Evolutionary conservation across 2,113 vertebrate genomes (phyloP).

Genomic region (Syrmaticus mikado): DNA sequence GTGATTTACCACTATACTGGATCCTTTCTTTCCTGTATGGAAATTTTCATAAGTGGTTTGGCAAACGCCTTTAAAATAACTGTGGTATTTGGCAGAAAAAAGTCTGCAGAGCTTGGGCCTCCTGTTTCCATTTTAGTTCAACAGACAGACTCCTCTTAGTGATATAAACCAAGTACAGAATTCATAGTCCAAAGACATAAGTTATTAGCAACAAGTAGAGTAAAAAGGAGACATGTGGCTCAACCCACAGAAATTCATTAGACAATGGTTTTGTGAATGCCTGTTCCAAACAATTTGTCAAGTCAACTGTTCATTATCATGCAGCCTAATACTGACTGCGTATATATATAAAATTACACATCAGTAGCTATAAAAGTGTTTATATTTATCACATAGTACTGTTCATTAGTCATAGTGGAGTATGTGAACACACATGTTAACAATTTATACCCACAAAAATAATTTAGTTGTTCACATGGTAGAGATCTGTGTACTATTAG

Average conservation of each 20-base stretch:
- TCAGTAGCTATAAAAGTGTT: slow-evolving; percentile 50
- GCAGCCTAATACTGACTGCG: neutral
- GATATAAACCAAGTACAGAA: neutral
- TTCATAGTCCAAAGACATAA: slow-evolving; percentile 15
- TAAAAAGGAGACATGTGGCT: slow-evolving; percentile 34
- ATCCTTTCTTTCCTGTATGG: slow-evolving; percentile 16
- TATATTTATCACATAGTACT: slow-evolving; percentile 30
- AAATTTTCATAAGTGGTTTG: slow-evolving; percentile 64
- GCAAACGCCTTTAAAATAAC: slow-evolving; percentile 48
- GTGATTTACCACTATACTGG: slow-evolving; percentile 34
- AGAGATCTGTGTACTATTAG: neutral
- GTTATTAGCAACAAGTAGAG: slow-evolving; percentile 44
- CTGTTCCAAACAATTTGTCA: slow-evolving; percentile 62
- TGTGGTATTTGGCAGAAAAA: slow-evolving; percentile 52
- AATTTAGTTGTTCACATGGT: neutral
- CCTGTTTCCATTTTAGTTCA: slow-evolving; percentile 62
- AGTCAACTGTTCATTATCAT: slow-evolving; percentile 41
- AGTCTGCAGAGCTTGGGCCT: neutral
- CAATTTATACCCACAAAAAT: slow-evolving; percentile 4
- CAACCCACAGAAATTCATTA: slow-evolving; percentile 55
- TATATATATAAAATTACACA: slow-evolving; percentile 48
- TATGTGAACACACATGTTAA: slow-evolving; percentile 40
- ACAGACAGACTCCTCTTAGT: neutral
- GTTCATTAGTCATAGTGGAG: neutral
- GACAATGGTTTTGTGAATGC: slow-evolving; percentile 14